A percentile compares a stretch with the other conserved stretches of the same genome.
phyloP scores from a whole-genome alignment of 2,113 vertebrate species.

The Suncus etruscus region DNA sequence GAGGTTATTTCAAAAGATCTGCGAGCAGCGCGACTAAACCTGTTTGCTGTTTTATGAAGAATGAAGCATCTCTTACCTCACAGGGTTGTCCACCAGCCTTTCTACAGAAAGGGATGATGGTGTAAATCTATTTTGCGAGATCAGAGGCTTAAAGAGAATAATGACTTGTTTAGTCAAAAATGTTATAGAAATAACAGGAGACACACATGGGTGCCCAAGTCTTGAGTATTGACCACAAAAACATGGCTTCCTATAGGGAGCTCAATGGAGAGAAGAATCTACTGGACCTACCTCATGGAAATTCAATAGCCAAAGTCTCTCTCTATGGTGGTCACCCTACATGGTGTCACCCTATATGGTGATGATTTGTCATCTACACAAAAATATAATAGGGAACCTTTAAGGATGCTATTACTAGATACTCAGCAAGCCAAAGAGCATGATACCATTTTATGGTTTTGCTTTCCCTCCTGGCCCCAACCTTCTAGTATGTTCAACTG shows the following conservation, averaged over 20 bases:
- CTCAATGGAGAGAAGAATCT: not conserved
- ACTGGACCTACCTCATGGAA: not conserved
- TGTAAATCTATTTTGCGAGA: not conserved
- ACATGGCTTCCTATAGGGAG: not conserved
- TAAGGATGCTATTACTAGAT: not conserved
- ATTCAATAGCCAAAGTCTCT: not conserved
- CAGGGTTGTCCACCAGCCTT: not conserved
- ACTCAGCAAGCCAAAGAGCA: not conserved
- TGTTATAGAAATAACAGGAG: not conserved
- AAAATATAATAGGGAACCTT: not conserved
- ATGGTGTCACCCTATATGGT: not conserved
- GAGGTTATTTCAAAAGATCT: not conserved
- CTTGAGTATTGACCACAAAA: not conserved
- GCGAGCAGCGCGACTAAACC: not conserved
- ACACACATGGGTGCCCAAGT: not conserved
- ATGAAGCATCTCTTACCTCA: not conserved
- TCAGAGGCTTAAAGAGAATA: not conserved
- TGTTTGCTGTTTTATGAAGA: not conserved
- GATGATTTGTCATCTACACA: not conserved
- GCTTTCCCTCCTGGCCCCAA: not conserved
- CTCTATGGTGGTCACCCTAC: not conserved
- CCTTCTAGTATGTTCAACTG: conserved; percentile 26
- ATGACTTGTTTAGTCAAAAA: not conserved
- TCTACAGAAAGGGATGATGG: not conserved
- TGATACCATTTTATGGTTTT: not conserved